Base-by-base conservation (phyloP, 2,113 vertebrate species). In the Puntigrus tetrazona region DNA sequence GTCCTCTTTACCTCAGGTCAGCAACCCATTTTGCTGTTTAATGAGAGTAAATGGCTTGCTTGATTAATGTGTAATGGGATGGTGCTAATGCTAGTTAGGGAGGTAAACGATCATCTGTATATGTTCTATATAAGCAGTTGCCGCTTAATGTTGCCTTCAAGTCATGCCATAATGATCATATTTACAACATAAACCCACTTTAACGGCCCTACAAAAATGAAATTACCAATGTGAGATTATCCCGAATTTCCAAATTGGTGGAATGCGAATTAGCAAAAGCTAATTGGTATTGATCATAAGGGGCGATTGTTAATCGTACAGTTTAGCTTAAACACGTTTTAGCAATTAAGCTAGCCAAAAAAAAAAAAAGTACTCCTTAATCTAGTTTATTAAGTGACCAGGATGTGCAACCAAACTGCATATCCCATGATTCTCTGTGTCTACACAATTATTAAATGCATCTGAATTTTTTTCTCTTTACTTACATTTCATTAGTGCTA, bases 1-100 rank as follows among this genome's bases (percentile, higher is more conserved):
- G 41, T 1, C 61, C 78, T 67, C 78, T 80, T 31, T 67, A 34
- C 59, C 41, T 67, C n/a, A 80, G 78, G 59, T 67, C 59, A 67
- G 27, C 27, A 47, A 31, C 25, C 78, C 59, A 50, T 67, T 80
- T 79, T n/a, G 20, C n/a, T 31, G 41, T 80, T 67, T 50, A 80
- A 80, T 80, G 41, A 47, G 59, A 80, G 27, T 67, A 34, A 65
- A 67, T 80, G 61, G 78, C 38, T 50, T 80, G n/a, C 59, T 67
- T 80, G 59, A 80, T 80, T 63, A 47, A 67, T 67, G 78, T 65
- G 59, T 31, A 80, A 67, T 80, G 41, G 22, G 65, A 67, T 22
- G 41, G 8, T 34, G 78, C 43, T 80, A 80, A 80, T 1, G 25
- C 78, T 80, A 27, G n/a, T 79, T 34, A 63, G 55, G 9, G 38